A percentile compares a stretch with the other conserved stretches of the same genome.
These are phyloP conservation scores for Sialia sialis DNA, from an alignment of 2,113 vertebrate genomes.

Conservation along the genomic window DNA sequence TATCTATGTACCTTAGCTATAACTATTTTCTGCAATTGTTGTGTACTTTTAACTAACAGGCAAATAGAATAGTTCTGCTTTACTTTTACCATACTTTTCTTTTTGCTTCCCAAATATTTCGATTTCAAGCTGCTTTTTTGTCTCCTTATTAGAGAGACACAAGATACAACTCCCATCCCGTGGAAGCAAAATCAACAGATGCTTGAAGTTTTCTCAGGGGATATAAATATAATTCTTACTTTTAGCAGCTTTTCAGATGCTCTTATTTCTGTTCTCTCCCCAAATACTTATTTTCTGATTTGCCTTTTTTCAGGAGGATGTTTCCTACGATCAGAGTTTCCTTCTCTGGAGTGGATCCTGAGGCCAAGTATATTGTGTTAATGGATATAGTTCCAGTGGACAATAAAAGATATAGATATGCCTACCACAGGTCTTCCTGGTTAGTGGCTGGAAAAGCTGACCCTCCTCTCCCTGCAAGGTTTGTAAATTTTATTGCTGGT, in stretches of 20 bases:
- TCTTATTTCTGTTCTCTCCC: not conserved
- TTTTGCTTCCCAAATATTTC: not conserved
- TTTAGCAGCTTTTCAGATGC: not conserved
- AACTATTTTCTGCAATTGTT: not conserved
- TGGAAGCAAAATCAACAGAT: not conserved
- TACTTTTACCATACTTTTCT: not conserved
- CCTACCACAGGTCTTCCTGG: constrained; percentile 98
- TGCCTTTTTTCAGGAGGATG: constrained; percentile 85
- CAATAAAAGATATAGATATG: constrained; percentile 97
- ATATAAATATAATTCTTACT: not conserved
- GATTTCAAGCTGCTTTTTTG: not conserved
- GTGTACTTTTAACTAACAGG: not conserved
- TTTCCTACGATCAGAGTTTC: constrained; percentile 98
- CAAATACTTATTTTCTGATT: not conserved
- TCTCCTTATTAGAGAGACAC: not conserved
- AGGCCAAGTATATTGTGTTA: constrained; percentile 95
- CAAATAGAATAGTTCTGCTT: not conserved
- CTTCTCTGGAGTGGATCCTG: constrained; percentile 94
- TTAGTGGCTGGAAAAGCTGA: constrained; percentile 97
- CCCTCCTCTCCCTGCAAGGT: constrained; percentile 95
- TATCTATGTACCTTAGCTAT: not conserved
- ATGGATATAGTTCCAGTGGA: constrained; percentile 99
- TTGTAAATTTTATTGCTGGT: not conserved
- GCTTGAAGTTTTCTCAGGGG: not conserved
- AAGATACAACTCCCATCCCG: not conserved